phyloP scores from a whole-genome alignment of 1,140 invertebrate species.

The Dendrolimus kikuchii region DNA sequence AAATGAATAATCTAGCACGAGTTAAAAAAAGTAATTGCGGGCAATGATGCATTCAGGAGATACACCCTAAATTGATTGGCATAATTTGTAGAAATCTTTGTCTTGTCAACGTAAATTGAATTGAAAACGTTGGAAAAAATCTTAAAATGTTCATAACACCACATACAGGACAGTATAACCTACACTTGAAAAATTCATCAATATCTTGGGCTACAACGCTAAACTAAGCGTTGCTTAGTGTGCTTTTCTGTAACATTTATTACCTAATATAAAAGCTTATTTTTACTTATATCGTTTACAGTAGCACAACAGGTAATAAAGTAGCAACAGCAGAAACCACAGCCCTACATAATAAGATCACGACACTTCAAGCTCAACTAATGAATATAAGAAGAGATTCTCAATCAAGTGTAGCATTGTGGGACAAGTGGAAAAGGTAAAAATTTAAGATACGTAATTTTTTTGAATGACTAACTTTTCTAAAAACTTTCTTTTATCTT shows the following conservation, averaged over 20 bases:
- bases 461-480: not conserved
- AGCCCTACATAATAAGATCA: conserved; percentile 49
- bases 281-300: conserved; percentile 11
- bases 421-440: conserved; percentile 70
- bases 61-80: too few relatives aligned
- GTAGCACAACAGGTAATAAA: conserved; percentile 48
- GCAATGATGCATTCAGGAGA: too few relatives aligned
- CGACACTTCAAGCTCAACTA: conserved; percentile 48
- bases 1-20: too few relatives aligned
- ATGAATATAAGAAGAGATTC: conserved; percentile 41
- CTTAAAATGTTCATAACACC: too few relatives aligned
- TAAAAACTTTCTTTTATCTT: not conserved
- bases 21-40: too few relatives aligned
- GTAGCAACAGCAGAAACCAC: conserved; percentile 44
- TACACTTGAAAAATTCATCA: too few relatives aligned
- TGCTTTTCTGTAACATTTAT: not conserved
- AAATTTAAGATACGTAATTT: not conserved
- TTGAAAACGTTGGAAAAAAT: too few relatives aligned
- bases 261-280: not conserved
- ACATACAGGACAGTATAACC: too few relatives aligned
- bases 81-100: too few relatives aligned
- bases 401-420: conserved; percentile 50
- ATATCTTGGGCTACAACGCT: too few relatives aligned
- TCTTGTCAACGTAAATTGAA: too few relatives aligned
- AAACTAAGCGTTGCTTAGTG: too few relatives aligned